These are phyloP conservation scores for Dicerorhinus sumatrensis DNA, from an alignment of 2,113 vertebrate species.

Conservation along the genomic window DNA sequence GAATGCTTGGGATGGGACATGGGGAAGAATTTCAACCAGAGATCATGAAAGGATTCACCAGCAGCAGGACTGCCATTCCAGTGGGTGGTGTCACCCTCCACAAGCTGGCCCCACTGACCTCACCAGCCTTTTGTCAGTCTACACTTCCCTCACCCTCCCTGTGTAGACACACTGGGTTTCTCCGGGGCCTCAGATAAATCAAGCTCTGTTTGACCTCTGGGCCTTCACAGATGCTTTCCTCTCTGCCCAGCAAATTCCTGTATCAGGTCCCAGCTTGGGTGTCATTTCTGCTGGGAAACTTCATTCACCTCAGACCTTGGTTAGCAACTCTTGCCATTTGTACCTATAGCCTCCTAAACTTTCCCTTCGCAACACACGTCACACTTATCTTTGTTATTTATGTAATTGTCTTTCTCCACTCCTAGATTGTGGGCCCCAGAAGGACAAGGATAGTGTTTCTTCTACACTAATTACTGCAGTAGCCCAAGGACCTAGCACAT, in stretches of 20 bases:
- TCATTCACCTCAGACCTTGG: neutral
- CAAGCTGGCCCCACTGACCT: neutral
- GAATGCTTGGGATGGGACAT: neutral
- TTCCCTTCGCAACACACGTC: neutral
- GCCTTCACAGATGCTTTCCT: neutral
- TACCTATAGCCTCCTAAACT: neutral
- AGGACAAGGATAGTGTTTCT: neutral
- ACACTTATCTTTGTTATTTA: neutral
- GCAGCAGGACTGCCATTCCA: neutral
- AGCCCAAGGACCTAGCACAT: neutral
- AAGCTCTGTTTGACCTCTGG: neutral
- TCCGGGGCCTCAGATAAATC: neutral
- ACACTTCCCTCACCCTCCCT: neutral
- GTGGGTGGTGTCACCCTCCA: no score
- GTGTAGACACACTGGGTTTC: neutral
- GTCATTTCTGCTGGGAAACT: neutral
- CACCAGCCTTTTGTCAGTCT: neutral
- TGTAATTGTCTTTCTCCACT: neutral
- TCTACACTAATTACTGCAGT: neutral
- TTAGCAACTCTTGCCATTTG: neutral
- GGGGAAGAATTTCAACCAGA: neutral
- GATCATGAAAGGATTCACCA: neutral
- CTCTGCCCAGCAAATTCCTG: neutral
- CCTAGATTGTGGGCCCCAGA: neutral
- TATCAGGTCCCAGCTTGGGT: neutral